Base-by-base conservation (phyloP, 2,888 invertebrate species). In the Kryphioiulus occultus region DNA sequence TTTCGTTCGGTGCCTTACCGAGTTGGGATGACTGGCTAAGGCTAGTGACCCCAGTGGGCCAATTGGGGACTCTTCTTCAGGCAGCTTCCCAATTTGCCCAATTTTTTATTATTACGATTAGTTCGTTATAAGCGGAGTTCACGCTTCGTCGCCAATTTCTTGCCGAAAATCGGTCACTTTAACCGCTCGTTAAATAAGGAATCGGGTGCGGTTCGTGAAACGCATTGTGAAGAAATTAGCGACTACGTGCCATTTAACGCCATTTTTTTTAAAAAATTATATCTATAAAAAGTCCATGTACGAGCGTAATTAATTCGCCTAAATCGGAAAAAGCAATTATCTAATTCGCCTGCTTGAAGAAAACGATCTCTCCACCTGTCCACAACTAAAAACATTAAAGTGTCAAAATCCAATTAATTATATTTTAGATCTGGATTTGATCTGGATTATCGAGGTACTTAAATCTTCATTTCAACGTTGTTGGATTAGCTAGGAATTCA, bases 31-130 rank as follows among this genome's bases (percentile, higher is more conserved):
- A 68, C 59, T 68, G 59, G 59, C 22, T 22, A 68, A 68, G 59
- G 59, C 59, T 26, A 68, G 59, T 68, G 59, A 68, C 59, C 59
- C 22, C 59, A 22, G 22, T 68, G 59, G 59, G 59, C 59, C 59
- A 68, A 68, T 68, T 68, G 59, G 59, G 59, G 59, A 68, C 59
- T 53, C 53, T 68, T 68, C 59, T 68, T 68, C 59, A 68, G 5
- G 19, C 5, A n/a, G 53, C n/a, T 53, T 53, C n/a, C 17, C 47
- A 47, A 47, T 47, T 47, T 35, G 12, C 10, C 3, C 19, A 47
- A 15, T n/a, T 53, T n/a, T 19, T 68, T 68, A 22, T 68, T 68
- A 68, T 22, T 22, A 68, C 22, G 26, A 68, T 26, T 1, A 68
- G 19, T 59, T 59, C 53, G 53, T 59, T 59, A 59, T 59, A 59